Conservation (phyloP, 2,113 vertebrate genomes). For the Catagonus wagneri region DNA sequence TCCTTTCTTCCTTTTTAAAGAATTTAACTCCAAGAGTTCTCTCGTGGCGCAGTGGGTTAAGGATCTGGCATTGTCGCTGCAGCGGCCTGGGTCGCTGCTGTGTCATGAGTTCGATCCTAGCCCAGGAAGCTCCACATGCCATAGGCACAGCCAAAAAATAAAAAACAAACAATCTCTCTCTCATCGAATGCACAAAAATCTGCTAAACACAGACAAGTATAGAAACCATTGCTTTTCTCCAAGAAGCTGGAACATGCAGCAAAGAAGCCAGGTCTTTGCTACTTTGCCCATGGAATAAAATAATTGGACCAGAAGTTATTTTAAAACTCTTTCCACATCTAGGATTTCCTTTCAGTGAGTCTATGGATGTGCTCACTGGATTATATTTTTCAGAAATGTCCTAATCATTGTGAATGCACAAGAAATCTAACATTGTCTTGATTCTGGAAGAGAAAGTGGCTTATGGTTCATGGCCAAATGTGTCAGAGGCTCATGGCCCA, state of each 20-base stretch:
- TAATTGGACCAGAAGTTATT: background rate
- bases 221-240: background rate
- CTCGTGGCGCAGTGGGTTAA: too few relatives aligned
- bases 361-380: background rate
- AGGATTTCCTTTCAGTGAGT: background rate
- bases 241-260: background rate
- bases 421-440: background rate
- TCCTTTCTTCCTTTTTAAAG: background rate
- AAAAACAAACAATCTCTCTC: background rate
- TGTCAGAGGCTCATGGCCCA: background rate
- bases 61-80: too few relatives aligned
- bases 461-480: background rate
- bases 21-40: background rate
- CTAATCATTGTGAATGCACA: background rate
- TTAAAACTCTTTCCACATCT: background rate
- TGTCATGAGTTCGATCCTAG: too few relatives aligned
- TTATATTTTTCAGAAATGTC: background rate
- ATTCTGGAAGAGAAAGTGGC: background rate
- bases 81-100: too few relatives aligned
- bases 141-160: too few relatives aligned
- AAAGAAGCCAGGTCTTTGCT: background rate
- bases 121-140: too few relatives aligned
- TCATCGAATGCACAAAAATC: conserved; percentile 14
- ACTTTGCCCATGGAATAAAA: background rate
- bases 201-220: background rate